These are phyloP conservation scores for Bubalus kerabau DNA, from an alignment of 2,113 vertebrate species.

Conservation along the genomic window DNA sequence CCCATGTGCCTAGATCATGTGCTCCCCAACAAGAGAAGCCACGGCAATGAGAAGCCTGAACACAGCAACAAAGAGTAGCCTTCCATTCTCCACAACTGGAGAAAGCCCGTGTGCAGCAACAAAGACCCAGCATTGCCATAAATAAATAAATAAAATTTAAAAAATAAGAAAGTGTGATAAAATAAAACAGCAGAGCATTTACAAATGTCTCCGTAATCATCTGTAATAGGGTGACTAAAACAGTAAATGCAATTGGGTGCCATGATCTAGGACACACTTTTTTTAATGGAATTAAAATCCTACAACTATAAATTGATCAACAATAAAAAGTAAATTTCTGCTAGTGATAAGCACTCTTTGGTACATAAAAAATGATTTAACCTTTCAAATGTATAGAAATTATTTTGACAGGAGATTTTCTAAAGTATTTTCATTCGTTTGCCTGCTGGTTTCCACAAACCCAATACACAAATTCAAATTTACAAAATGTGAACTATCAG, in stretches of 20 bases:
- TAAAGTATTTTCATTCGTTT: not conserved
- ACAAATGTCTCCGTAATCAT: not conserved
- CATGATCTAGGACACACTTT: not conserved
- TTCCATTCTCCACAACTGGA: not conserved
- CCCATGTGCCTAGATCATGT: not conserved
- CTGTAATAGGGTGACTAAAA: not conserved
- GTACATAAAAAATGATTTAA: not conserved
- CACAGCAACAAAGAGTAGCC: not conserved
- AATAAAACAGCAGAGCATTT: slow-evolving; percentile 13
- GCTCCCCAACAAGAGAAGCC: not conserved
- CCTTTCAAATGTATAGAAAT: not conserved
- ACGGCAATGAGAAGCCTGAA: not conserved
- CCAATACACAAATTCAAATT: not conserved
- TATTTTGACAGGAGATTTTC: not conserved
- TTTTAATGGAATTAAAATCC: not conserved
- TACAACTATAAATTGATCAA: not conserved
- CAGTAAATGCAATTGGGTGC: not conserved
- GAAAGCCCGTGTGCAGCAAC: not conserved
- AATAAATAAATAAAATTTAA: not conserved
- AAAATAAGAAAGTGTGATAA: not conserved
- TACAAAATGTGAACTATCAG: not conserved
- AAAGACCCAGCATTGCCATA: not conserved
- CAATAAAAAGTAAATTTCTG: not conserved
- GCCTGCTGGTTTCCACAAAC: not conserved
- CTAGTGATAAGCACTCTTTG: not conserved